Percentiles rank a stretch among this genome's conserved stretches.
Conservation (phyloP, 1,140 invertebrate species). For the Drosophila ambigua region DNA sequence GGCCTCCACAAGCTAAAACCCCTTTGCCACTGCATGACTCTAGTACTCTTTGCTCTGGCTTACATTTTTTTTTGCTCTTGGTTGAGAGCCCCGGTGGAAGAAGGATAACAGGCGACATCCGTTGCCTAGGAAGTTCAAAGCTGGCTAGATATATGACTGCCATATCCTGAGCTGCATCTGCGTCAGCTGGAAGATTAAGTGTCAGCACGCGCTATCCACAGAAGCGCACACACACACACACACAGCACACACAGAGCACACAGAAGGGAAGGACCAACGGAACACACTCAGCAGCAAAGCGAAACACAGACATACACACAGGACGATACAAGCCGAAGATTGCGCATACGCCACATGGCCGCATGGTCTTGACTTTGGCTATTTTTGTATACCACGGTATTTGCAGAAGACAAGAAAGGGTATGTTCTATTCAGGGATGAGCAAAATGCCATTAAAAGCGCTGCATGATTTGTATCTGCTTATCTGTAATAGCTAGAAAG, state of each 20-base stretch:
- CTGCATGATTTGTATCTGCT: too few species aligned
- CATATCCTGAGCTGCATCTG: conserved; percentile 75
- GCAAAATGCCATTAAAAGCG: too few species aligned
- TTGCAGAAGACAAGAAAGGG: too few species aligned
- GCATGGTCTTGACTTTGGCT: conserved; percentile 44
- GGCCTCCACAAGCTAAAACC: conserved; percentile 1
- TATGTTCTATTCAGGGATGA: too few species aligned
- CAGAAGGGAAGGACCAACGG: not conserved
- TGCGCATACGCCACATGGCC: conserved; percentile 71
- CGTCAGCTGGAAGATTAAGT: conserved; percentile 76
- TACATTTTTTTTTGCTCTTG: not conserved
- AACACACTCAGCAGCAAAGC: not conserved
- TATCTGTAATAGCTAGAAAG: too few species aligned
- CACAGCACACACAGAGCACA: conserved; percentile 1
- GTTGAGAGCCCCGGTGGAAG: conserved; percentile 12
- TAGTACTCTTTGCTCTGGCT: conserved; percentile 6
- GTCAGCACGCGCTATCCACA: conserved; percentile 56
- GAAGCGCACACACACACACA: conserved; percentile 20
- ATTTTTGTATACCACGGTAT: not conserved
- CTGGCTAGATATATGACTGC: conserved; percentile 63
- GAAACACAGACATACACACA: conserved; percentile 5
- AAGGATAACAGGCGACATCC: conserved; percentile 45
- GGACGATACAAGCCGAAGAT: conserved; percentile 53
- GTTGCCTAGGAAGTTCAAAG: conserved; percentile 45
- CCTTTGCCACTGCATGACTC: conserved; percentile 18